Evolutionary conservation across 2,888 invertebrate genomes (phyloP).

Genomic region (Volucella inflata): DNA sequence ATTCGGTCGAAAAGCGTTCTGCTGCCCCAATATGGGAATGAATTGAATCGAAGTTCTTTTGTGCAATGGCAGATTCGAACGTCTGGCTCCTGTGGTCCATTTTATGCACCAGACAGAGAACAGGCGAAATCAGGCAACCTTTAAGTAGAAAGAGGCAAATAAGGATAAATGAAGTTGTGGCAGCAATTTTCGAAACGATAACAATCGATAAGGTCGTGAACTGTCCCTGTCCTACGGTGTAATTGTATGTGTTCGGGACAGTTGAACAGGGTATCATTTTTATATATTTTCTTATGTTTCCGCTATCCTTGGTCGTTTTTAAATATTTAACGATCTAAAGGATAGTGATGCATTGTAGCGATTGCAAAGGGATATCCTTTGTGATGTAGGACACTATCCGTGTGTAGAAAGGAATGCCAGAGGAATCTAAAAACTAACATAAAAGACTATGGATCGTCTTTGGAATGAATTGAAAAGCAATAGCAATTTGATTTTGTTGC

Average conservation of each 20-base stretch:
- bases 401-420: not conserved
- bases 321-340: constrained; percentile 13
- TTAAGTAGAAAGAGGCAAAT: not conserved
- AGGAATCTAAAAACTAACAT: constrained; percentile 1
- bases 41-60: constrained; percentile 23
- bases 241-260: constrained; percentile 9
- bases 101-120: not conserved
- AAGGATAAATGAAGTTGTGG: constrained; percentile 62
- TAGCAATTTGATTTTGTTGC: constrained; percentile 1
- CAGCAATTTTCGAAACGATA: constrained; percentile 57
- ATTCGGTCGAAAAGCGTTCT: not conserved
- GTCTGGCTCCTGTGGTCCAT: not conserved
- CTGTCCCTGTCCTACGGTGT: not conserved
- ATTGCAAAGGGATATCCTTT: constrained; percentile 19
- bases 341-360: constrained; percentile 13
- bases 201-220: constrained; percentile 66
- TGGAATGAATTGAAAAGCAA: constrained; percentile 47
- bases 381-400: not conserved
- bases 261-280: not conserved
- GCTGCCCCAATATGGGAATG: not conserved
- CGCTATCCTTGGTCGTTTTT: not conserved
- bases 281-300: not conserved
- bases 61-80: constrained; percentile 9
- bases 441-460: not conserved
- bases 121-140: not conserved